Base-by-base conservation (phyloP, 2,888 invertebrate genomes). In the Vanessa cardui region DNA sequence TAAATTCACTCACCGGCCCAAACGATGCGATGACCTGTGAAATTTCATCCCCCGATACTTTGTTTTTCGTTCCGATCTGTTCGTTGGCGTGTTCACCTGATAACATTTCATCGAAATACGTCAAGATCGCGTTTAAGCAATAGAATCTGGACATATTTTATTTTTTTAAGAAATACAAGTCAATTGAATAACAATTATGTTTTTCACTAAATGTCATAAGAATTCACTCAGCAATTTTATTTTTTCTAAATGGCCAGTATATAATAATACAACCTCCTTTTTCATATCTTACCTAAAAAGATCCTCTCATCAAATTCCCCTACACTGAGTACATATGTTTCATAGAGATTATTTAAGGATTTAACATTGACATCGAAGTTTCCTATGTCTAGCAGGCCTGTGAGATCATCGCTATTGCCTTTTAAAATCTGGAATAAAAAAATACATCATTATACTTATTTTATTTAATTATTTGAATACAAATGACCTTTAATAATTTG, bases 251-350 rank as follows among this genome's bases (percentile, higher is more conserved):
- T n/a, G 26, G 31, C 52, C 52, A 54, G 52, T 54, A 52, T 3
- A 26, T 52, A 26, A 5, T 7, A 16, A 52, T 31, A 26, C 16
- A 21, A 26, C 16, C 52, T 54, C 31, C 31, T 54, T n/a, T 39
- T 4, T 56, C 39, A 18, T 12, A 64, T 83, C 88, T 95, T 94
- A 94, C 97, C 96, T 80, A 98, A 94, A 90, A 99, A 98, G 87
- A 99, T 97, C 81, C 99, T 94, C 88, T 99, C 99, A 86, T 99
- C 99, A 87, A 99, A 97, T 86, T 99, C 98, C 1, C 99, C 98
- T 70, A 96, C 96, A 83, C 96, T 97, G 49, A 98, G 91, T 31
- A 99, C 96, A 86, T 96, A 97, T 63, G 97, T 96, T 83, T 99
- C 99, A 85, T 99, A 99, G 15, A 95, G 93, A 84, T 96, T 97